Evolutionary conservation across 1,140 invertebrate genomes (phyloP), one percentile per base, ranked within the genome.

Genomic region (Neelides sp.): DNA sequence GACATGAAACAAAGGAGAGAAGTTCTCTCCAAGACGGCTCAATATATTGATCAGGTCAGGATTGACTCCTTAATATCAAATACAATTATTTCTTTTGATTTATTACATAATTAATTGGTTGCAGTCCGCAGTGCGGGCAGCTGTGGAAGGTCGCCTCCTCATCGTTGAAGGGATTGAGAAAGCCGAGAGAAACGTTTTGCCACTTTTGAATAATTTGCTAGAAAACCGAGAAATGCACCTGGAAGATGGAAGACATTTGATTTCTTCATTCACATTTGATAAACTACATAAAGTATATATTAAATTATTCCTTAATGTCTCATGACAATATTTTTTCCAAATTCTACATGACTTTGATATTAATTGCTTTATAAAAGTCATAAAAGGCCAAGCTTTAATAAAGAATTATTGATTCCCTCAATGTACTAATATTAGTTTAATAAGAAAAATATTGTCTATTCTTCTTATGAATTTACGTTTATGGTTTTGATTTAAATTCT

Each of bases 151-250:
- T 1, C 74, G 92, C 49, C 75, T 97, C 23, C 72, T 98, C 10
- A 73, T 97, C n/a, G 71, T 98, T 20, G 93, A 98, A 69, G 94
- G 93, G 4, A 88, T 98, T 47, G 93, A 98, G 71, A 96, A 97
- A 66, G 91, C 91, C 0, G 94, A 98, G 67, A 70, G 94, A 47
- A 98, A 97, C 74, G 91, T 97, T 24, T 71, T 98, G 36, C 94
- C 94, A 35, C 83, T 98, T 32, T 67, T 98, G n/a, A 98, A 98
- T 70, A 98, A 98, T 72, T 74, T 98, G 23, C 69, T 98, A n/a
- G 94, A 98, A 72, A 98, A 98, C 70, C 73, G 93, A 43, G 93
- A 98, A 70, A 96, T 98, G 91, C 88, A 97, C 68, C 71, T 98
- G 36, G 94, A 98, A 72, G 92, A 96, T 76, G 94, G 94, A 1